phyloP scores from a whole-genome alignment of 2,888 invertebrate species.

The Cerastoderma edule region DNA sequence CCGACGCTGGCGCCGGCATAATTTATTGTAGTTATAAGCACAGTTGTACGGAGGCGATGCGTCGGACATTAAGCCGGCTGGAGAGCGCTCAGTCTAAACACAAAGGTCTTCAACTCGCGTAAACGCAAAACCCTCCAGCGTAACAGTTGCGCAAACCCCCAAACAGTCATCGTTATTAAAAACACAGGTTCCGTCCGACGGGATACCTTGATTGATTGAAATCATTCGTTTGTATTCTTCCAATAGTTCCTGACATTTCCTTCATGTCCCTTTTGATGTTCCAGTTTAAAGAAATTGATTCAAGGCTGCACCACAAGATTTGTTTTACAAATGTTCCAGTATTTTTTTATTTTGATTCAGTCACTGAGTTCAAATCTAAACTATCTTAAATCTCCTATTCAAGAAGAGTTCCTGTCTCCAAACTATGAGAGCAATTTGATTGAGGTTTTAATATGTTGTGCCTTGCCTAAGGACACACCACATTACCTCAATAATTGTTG shows the following conservation, averaged over 20 bases:
- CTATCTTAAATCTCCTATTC: too few relatives aligned
- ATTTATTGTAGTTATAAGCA: slow-evolving; percentile 56
- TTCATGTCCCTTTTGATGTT: not conserved
- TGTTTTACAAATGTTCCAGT: too few relatives aligned
- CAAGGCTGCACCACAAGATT: too few relatives aligned
- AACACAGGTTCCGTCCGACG: slow-evolving; percentile 4
- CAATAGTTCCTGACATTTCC: not conserved
- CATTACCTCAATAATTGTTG: too few relatives aligned
- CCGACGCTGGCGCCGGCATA: slow-evolving; percentile 54
- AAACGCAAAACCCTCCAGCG: slow-evolving; percentile 27
- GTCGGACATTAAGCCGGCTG: slow-evolving; percentile 57
- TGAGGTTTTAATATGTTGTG: too few relatives aligned
- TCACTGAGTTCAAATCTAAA: too few relatives aligned
- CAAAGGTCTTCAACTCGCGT: slow-evolving; percentile 15
- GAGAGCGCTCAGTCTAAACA: slow-evolving; percentile 22
- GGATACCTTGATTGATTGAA: slow-evolving; percentile 5
- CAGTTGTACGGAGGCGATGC: slow-evolving; percentile 40
- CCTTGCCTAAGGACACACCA: too few relatives aligned
- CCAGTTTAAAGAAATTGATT: too few relatives aligned
- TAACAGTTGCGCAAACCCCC: slow-evolving; percentile 18
- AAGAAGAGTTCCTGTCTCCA: too few relatives aligned
- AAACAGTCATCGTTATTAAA: slow-evolving; percentile 28
- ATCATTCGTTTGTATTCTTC: slow-evolving; percentile 12
- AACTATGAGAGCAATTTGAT: too few relatives aligned
- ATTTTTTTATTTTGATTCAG: too few relatives aligned